Conservation (phyloP, 2,888 invertebrate genomes). For the Macrophya annulata region DNA sequence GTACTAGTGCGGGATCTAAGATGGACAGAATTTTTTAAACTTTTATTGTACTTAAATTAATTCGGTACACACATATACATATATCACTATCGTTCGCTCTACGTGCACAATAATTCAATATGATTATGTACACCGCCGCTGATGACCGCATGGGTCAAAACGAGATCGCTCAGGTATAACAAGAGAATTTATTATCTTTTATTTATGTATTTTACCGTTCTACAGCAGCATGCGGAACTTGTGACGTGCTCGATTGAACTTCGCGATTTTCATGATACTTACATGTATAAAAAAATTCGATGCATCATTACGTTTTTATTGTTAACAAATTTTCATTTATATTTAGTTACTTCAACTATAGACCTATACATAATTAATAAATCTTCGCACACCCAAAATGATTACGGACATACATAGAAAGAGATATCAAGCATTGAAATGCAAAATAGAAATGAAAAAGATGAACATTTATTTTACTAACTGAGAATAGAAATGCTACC, state of each 20-base stretch:
- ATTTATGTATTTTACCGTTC: neutral
- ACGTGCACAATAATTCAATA: slow-evolving; percentile 61
- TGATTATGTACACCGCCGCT: slow-evolving; percentile 78
- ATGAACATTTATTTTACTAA: neutral
- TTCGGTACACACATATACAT: neutral
- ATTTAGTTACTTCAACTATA: neutral
- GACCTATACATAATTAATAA: neutral
- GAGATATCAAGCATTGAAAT: neutral
- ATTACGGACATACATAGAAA: neutral
- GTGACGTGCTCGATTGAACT: neutral
- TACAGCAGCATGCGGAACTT: neutral
- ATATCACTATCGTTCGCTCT: neutral
- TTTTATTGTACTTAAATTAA: neutral
- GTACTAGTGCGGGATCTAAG: slow-evolving; percentile 15
- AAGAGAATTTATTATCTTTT: neutral
- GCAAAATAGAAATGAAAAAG: neutral
- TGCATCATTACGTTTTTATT: too few species aligned
- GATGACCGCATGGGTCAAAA: slow-evolving; percentile 81
- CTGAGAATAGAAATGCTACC: neutral
- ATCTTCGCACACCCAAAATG: neutral
- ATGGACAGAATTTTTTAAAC: slow-evolving; percentile 46
- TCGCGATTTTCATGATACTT: neutral
- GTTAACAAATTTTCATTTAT: neutral
- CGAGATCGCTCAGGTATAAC: slow-evolving; percentile 82
- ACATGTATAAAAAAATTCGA: neutral